Evolutionary conservation across 2,113 vertebrate genomes (phyloP), one percentile per base, ranked within the genome.

Genomic region (Ageneiosus marmoratus): DNA sequence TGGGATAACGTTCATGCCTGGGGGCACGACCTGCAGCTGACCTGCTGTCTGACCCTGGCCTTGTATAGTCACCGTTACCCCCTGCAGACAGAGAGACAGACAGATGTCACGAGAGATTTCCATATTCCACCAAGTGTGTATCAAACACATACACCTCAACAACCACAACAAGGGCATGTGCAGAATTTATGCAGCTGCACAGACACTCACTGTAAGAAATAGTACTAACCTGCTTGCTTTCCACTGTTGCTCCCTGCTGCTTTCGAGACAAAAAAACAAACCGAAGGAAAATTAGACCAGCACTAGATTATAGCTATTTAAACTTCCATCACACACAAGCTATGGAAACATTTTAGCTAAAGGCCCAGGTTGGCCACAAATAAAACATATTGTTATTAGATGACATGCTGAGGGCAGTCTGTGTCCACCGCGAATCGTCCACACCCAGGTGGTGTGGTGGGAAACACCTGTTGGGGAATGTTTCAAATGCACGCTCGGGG

Each of bases 31-130:
- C 84, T 99, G 98, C 83, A 99, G 90, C 84, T 99, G 98, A 29
- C 98, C 98, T 81, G 97, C 96, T 83, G 97, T 99, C 92, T 99
- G 98, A 58, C 97, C 97, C 92, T 99, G 98, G 80, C 98, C 97
- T 91, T 99, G 98, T 91, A 99, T 97, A 89, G 99, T 96, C 77
- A 99, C 98, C 0, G 97, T 99, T 90, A 99, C 93, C 81, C 98
- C 97, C 86, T 98, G 97, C 73, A 55, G 48, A 51, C 27, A 73
- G 44, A 69, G 9, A 72, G 24, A 27, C 12, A 72, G 32, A 37
- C 41, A 53, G 63, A 10, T 34, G 34, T 70, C 62, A 63, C 1
- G 5, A 15, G 41, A 29, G n/a, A 50, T 13, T 51, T 51, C 41
- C 29, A 18, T 70, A 16, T 13, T 18, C 77, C 77, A 29, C 29